These are phyloP conservation scores for Escarpia spicata DNA, from an alignment of 2,888 invertebrate species.

Conservation along the genomic window DNA sequence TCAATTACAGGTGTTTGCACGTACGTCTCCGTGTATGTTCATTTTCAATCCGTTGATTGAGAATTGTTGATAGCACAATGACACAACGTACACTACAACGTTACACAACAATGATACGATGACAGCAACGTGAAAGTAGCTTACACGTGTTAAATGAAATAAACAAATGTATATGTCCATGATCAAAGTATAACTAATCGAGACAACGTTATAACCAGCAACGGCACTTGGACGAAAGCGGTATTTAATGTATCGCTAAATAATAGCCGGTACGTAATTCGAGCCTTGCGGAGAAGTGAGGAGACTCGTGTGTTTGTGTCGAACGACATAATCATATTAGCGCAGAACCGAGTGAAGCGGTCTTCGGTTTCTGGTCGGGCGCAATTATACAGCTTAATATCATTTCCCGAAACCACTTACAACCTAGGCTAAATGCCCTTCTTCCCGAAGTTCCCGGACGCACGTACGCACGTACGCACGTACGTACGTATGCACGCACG, in stretches of 20 bases:
- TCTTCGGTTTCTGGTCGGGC: background rate
- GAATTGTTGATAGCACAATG: background rate
- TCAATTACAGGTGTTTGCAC: background rate
- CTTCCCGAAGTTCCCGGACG: background rate
- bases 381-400: background rate
- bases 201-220: background rate
- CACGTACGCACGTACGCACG: conserved; percentile 21
- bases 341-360: background rate
- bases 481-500: background rate
- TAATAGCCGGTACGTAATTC: background rate
- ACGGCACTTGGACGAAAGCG: background rate
- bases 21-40: background rate
- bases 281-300: background rate
- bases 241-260: conserved; percentile 12
- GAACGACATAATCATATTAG: background rate
- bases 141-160: background rate
- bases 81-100: background rate
- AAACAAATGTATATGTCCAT: background rate
- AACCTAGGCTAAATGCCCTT: background rate
- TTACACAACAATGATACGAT: background rate
- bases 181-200: background rate
- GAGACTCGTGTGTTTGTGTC: background rate
- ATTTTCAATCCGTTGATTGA: background rate
- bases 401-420: background rate
- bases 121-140: background rate